These are phyloP conservation scores for Arrhamphus sclerolepis DNA, from an alignment of 2,797 vertebrate species.

Conservation along the genomic window DNA sequence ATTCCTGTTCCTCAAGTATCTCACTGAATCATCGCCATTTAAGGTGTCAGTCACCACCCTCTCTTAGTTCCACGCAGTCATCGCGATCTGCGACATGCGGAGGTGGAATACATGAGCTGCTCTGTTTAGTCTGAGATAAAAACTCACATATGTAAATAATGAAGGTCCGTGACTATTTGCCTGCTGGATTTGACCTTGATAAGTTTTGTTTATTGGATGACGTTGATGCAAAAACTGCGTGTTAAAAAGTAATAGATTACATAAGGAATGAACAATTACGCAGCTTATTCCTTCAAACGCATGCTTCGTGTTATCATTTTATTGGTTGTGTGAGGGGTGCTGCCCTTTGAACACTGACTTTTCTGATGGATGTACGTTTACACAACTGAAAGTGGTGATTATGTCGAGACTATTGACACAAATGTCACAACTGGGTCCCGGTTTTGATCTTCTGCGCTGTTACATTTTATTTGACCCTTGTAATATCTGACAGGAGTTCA, in stretches of 20 bases:
- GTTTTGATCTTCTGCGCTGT: background rate
- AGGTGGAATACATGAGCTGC: constrained; percentile 4
- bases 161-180: constrained; percentile 22
- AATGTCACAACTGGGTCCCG: background rate
- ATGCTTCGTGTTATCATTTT: constrained; percentile 20
- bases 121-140: constrained; percentile 13
- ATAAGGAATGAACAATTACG: constrained; percentile 13
- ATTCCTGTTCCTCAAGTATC: constrained; percentile 17
- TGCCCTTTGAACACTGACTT: constrained; percentile 36
- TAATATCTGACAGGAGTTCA: constrained; percentile 8
- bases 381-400: constrained; percentile 15
- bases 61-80: background rate
- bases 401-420: constrained; percentile 7
- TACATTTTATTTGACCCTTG: no score
- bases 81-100: background rate
- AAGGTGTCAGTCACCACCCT: background rate
- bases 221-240: constrained; percentile 18
- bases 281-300: constrained; percentile 25
- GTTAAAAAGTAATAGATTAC: constrained; percentile 22
- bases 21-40: constrained; percentile 1
- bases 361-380: constrained; percentile 14
- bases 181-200: constrained; percentile 20
- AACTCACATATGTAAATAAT: constrained; percentile 46
- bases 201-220: background rate
- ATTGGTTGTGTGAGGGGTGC: constrained; percentile 17